Conservation (phyloP, 2,113 vertebrate species). For the Panthera leo region DNA sequence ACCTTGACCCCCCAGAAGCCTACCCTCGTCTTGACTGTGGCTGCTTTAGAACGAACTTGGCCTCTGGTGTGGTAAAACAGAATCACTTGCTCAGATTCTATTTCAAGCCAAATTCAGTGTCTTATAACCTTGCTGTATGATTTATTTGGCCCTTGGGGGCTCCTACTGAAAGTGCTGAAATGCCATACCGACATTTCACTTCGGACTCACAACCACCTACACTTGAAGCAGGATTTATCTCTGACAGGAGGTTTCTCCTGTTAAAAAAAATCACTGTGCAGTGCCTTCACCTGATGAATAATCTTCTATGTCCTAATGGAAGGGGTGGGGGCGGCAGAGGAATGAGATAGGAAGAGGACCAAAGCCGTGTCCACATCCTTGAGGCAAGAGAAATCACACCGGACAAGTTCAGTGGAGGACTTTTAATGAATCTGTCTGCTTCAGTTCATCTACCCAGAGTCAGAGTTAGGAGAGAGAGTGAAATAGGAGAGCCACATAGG, state of each 20-base stretch:
- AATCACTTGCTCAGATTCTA: conserved; percentile 46
- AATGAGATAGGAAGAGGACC: background rate
- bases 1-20: background rate
- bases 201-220: conserved; percentile 47
- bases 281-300: background rate
- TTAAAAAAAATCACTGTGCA: conserved; percentile 40
- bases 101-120: conserved; percentile 36
- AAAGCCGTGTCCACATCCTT: background rate
- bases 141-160: conserved; percentile 40
- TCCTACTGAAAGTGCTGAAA: conserved; percentile 63
- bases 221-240: conserved; percentile 59
- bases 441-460: background rate
- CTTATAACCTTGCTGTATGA: conserved; percentile 8
- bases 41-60: background rate
- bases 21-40: background rate
- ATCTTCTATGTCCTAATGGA: background rate
- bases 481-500: background rate
- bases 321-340: background rate
- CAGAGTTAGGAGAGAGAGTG: background rate
- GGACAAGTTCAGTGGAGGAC: background rate
- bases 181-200: conserved; percentile 70
- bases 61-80: conserved; percentile 4
- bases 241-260: conserved; percentile 29
- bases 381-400: background rate
- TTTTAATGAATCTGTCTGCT: background rate